Conservation (phyloP, 2,113 vertebrate genomes). For the Camelus dromedarius region DNA sequence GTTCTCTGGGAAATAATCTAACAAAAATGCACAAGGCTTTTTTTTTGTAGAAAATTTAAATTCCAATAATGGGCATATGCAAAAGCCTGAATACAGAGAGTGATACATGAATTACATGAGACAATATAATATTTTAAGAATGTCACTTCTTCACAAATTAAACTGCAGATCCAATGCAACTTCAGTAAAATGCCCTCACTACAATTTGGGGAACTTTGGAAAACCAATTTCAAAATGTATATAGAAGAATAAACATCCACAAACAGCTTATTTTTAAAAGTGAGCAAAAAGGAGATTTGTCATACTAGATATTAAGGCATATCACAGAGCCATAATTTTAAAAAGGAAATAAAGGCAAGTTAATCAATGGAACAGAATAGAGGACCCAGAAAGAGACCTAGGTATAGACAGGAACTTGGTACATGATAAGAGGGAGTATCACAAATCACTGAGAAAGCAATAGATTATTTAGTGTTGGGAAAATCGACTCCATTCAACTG, state of each 20-base stretch:
- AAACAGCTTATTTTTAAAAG: background rate
- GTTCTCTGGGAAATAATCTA: slow-evolving; percentile 36
- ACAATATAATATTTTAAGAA: slow-evolving; percentile 23
- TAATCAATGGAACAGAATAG: background rate
- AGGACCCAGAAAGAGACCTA: background rate
- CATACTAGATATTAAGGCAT: background rate
- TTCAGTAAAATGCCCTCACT: background rate
- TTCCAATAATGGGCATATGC: slow-evolving; percentile 1
- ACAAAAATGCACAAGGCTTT: background rate
- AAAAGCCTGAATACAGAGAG: slow-evolving; percentile 41
- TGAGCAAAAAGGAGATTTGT: background rate
- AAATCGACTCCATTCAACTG: background rate
- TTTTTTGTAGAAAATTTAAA: background rate
- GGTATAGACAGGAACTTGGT: background rate
- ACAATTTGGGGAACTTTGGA: background rate
- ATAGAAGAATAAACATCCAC: background rate
- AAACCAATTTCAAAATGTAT: background rate
- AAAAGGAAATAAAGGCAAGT: background rate
- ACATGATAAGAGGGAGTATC: background rate
- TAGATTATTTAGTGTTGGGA: background rate
- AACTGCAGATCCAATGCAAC: background rate
- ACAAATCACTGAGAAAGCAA: background rate
- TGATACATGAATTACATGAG: background rate
- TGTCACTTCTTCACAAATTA: background rate
- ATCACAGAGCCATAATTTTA: background rate